Conservation (phyloP, 2,888 invertebrate species). For the Brachyopa scutellaris region DNA sequence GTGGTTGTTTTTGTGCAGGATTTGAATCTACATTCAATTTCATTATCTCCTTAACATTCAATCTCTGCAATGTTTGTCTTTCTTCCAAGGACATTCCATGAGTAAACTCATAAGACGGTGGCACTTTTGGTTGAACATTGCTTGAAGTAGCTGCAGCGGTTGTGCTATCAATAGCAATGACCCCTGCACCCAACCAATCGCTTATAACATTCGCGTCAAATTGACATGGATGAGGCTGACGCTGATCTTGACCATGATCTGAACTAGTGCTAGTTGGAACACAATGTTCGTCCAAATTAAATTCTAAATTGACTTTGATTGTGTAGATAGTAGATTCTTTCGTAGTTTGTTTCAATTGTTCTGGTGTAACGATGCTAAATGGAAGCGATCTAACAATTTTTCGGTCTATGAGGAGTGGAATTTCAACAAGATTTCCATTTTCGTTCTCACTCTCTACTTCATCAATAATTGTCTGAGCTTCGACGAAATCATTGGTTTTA, state of each 20-base stretch:
- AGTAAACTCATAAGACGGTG: no score
- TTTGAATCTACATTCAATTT: no score
- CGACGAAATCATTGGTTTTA: neutral
- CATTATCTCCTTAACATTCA: no score
- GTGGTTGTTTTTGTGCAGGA: no score
- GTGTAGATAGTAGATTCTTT: neutral
- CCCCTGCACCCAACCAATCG: neutral
- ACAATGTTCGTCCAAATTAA: neutral
- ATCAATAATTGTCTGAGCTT: neutral
- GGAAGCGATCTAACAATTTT: conserved; percentile 3
- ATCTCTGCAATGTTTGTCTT: no score
- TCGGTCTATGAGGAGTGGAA: conserved; percentile 32
- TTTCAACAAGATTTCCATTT: conserved; percentile 9
- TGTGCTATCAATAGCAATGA: neutral
- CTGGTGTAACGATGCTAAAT: neutral
- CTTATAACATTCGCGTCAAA: neutral
- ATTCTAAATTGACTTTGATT: neutral
- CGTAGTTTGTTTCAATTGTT: neutral
- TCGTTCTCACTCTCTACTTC: neutral
- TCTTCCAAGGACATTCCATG: no score
- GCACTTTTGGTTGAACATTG: neutral
- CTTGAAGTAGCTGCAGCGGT: neutral
- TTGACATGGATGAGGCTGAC: neutral
- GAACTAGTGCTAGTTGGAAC: neutral
- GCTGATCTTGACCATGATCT: neutral